These are phyloP conservation scores for Prolemur simus DNA, from an alignment of 2,113 vertebrate species.

Conservation along the genomic window DNA sequence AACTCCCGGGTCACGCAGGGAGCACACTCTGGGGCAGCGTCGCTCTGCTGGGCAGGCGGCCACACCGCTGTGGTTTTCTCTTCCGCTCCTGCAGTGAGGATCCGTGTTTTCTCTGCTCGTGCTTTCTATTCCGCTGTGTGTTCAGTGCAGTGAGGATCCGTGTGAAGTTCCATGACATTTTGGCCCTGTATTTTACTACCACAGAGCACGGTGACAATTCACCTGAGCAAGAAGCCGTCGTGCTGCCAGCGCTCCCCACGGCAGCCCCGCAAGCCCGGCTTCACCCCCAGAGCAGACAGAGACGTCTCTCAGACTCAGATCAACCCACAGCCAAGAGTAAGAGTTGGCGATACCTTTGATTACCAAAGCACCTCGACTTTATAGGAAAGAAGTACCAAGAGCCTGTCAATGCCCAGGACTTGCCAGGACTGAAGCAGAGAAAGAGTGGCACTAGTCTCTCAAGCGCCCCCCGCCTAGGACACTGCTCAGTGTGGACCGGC, in stretches of 20 bases:
- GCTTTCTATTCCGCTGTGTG: neutral
- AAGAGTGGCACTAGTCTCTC: too few relatives aligned
- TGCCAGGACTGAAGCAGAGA: neutral
- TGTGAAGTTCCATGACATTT: neutral
- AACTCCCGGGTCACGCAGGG: fast-evolving
- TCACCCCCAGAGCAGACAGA: neutral
- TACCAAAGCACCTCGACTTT: neutral
- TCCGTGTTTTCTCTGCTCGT: neutral
- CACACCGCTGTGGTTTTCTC: neutral
- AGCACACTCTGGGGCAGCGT: too few relatives aligned
- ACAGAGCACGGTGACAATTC: neutral
- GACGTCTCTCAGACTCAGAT: neutral
- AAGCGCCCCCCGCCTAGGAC: too few relatives aligned
- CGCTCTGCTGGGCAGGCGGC: too few relatives aligned
- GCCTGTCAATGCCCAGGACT: neutral
- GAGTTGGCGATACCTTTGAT: neutral
- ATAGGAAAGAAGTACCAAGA: neutral
- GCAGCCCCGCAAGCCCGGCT: neutral
- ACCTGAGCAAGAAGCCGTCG: neutral
- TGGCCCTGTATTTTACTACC: neutral
- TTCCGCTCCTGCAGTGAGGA: fast-evolving
- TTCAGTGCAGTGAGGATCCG: fast-evolving
- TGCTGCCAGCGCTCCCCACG: too few relatives aligned
- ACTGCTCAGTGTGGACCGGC: neutral
- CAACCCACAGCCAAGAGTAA: neutral